Percentiles rank a stretch among this genome's conserved stretches.
Conservation (phyloP, 2,888 invertebrate species). For the Allolobophora icterica region DNA sequence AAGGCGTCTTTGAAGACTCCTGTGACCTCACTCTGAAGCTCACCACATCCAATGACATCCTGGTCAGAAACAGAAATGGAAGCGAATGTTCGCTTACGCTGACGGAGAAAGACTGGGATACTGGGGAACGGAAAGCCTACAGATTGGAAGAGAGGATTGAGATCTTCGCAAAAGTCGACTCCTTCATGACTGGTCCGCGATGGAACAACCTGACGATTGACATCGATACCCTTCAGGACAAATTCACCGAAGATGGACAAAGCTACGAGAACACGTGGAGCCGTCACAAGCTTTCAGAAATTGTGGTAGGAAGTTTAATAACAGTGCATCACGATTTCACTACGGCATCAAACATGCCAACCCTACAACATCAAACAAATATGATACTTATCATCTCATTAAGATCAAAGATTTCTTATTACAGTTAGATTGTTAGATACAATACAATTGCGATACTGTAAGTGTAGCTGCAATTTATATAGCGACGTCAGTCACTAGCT, state of each 20-base stretch:
- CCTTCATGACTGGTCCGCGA: background rate
- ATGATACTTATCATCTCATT: too few species aligned
- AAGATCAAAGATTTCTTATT: too few species aligned
- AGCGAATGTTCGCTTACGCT: background rate
- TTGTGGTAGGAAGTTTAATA: background rate
- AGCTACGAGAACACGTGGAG: constrained; percentile 13
- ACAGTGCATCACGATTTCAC: background rate
- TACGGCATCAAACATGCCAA: background rate
- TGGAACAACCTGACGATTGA: background rate
- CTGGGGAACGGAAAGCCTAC: background rate
- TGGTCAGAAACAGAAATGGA: background rate
- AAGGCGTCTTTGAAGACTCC: background rate
- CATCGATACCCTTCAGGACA: background rate
- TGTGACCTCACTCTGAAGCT: background rate
- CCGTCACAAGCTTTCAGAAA: background rate
- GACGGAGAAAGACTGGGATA: background rate
- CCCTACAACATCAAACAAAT: too few species aligned
- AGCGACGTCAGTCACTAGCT: too few species aligned
- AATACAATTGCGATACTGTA: too few species aligned
- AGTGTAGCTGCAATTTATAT: too few species aligned
- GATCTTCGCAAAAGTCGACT: background rate
- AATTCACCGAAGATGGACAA: background rate
- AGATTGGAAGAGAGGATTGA: background rate
- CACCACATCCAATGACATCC: background rate
- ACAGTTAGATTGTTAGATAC: too few species aligned